A percentile compares a stretch with the other conserved stretches of the same genome.
Conservation (phyloP, 2,797 vertebrate genomes). For the Ataeniobius toweri region DNA sequence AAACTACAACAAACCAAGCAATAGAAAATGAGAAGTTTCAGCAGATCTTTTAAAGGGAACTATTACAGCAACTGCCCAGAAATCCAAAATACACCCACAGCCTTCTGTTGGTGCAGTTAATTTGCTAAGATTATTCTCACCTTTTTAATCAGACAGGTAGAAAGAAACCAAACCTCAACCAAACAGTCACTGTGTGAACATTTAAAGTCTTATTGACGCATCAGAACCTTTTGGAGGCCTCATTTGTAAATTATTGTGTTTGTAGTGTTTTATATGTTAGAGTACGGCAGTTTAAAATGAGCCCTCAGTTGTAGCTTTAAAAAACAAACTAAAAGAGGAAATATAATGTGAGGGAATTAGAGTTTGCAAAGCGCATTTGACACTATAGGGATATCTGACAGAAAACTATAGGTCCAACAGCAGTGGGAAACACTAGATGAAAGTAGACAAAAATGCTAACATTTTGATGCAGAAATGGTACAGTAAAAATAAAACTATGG, state of each 20-base stretch:
- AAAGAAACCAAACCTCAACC: background rate
- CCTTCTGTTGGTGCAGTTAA: background rate
- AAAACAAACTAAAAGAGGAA: background rate
- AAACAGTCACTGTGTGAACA: background rate
- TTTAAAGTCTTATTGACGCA: background rate
- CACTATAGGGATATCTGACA: no score
- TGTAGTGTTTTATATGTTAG: background rate
- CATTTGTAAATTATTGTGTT: background rate
- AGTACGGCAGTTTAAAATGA: background rate
- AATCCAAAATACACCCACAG: background rate
- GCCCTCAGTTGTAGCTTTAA: background rate
- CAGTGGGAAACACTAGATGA: no score
- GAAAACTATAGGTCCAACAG: no score
- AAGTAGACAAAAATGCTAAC: background rate
- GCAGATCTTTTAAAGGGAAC: background rate
- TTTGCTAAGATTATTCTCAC: background rate
- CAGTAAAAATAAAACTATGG: background rate
- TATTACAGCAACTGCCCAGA: background rate
- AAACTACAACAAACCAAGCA: background rate
- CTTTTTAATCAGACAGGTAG: background rate
- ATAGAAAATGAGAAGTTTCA: no score
- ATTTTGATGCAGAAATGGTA: background rate
- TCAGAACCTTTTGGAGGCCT: background rate
- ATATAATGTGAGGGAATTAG: background rate
- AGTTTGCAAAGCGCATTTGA: background rate